Evolutionary conservation across 2,797 vertebrate species (phyloP).

Genomic region (Trachops cirrhosus): DNA sequence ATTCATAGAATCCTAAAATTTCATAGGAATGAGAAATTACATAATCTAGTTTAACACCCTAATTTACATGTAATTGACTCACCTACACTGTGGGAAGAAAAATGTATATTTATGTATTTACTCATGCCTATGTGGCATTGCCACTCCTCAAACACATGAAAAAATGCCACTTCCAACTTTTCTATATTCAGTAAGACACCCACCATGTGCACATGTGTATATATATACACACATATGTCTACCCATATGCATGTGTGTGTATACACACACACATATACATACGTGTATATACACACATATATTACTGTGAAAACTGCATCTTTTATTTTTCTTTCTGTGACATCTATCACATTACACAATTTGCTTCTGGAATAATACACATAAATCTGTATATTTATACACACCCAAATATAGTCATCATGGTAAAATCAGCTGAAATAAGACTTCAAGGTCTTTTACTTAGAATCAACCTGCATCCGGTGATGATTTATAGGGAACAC

Average conservation of each 20-base stretch:
- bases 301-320: neutral
- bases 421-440: neutral
- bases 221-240: too few relatives aligned
- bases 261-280: neutral
- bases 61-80: neutral
- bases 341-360: neutral
- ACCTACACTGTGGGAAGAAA: neutral
- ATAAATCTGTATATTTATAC: neutral
- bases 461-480: slow-evolving; percentile 17
- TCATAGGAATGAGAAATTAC: neutral
- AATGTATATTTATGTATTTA: neutral
- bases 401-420: neutral
- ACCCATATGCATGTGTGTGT: too few relatives aligned
- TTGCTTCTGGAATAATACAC: neutral
- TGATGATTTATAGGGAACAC: neutral
- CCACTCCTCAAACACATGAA: neutral
- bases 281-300: neutral
- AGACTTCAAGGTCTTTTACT: neutral
- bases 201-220: neutral
- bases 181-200: neutral
- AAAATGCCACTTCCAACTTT: neutral
- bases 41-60: neutral
- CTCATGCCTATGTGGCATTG: neutral
- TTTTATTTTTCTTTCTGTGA: neutral
- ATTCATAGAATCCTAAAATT: neutral